Evolutionary conservation across 2,888 invertebrate species (phyloP).

Genomic region (Trissolcus japonicus): DNA sequence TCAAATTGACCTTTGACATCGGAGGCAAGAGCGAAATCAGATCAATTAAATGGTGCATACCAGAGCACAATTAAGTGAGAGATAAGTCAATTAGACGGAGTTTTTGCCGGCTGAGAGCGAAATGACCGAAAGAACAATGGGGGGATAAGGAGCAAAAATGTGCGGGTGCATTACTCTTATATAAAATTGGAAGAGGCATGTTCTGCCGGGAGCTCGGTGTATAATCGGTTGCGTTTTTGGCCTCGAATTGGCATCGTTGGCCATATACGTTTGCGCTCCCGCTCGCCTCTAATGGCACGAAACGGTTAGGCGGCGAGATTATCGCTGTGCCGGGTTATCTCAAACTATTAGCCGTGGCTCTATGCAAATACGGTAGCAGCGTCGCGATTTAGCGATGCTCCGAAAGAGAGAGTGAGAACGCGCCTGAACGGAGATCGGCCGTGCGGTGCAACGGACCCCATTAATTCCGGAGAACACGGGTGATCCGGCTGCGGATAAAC

Average conservation of each 20-base stretch:
- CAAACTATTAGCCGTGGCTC: constrained; percentile 70
- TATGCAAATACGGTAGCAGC: constrained; percentile 70
- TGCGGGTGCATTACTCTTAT: background rate
- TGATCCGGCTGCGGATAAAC: constrained; percentile 66
- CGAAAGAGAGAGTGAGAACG: constrained; percentile 59
- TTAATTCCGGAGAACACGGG: constrained; percentile 69
- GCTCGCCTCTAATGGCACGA: constrained; percentile 59
- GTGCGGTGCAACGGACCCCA: constrained; percentile 67
- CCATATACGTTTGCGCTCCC: constrained; percentile 46
- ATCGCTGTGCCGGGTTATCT: constrained; percentile 67
- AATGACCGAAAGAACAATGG: background rate
- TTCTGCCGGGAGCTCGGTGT: background rate
- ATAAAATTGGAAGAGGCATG: constrained; percentile 1
- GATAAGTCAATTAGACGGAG: background rate
- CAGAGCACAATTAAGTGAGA: background rate
- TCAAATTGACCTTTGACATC: too few species aligned
- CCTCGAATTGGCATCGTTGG: constrained; percentile 34
- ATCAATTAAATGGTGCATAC: background rate
- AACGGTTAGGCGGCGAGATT: constrained; percentile 61
- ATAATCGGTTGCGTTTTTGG: constrained; percentile 43
- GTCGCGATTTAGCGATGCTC: constrained; percentile 57
- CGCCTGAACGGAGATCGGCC: constrained; percentile 57
- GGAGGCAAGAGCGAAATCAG: too few species aligned
- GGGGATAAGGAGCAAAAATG: background rate
- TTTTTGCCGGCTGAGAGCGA: background rate